Conservation (phyloP, 1,140 invertebrate genomes). For the Pogonognathellus flavescens region DNA sequence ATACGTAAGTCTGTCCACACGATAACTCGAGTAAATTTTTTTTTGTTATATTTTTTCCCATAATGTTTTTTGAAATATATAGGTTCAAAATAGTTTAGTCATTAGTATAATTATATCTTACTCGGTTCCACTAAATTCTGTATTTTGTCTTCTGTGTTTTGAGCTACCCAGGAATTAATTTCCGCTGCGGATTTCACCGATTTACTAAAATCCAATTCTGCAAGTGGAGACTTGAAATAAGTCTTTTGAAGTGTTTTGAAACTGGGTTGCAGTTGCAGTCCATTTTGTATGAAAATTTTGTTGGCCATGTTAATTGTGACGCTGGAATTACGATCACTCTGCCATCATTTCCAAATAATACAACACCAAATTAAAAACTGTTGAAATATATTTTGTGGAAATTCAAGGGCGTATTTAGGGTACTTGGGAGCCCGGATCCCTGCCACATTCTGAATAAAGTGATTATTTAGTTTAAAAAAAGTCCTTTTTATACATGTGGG, state of each 20-base stretch:
- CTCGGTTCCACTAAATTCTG: conserved; percentile 47
- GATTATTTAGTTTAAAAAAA: no score
- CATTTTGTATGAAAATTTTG: conserved; percentile 41
- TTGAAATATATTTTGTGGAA: no score
- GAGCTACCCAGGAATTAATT: conserved; percentile 54
- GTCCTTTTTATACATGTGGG: no score
- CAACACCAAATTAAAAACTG: not conserved
- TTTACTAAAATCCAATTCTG: conserved; percentile 33
- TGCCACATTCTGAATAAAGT: no score
- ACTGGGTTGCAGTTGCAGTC: not conserved
- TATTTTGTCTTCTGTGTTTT: conserved; percentile 31
- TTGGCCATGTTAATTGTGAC: conserved; percentile 35
- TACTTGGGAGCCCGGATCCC: no score
- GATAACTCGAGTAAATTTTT: conserved; percentile 6
- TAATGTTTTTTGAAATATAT: no score
- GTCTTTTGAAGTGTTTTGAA: conserved; percentile 24
- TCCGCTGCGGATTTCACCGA: not conserved
- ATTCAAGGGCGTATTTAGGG: no score
- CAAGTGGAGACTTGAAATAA: conserved; percentile 24
- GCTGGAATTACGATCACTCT: conserved; percentile 10
- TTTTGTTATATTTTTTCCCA: no score
- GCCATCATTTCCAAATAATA: not conserved
- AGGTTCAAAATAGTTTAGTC: no score
- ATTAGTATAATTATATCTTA: no score
- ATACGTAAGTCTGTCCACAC: not conserved